These are phyloP conservation scores for Hirtodrosophila alboralis DNA, from an alignment of 2,888 invertebrate species.

Conservation along the genomic window DNA sequence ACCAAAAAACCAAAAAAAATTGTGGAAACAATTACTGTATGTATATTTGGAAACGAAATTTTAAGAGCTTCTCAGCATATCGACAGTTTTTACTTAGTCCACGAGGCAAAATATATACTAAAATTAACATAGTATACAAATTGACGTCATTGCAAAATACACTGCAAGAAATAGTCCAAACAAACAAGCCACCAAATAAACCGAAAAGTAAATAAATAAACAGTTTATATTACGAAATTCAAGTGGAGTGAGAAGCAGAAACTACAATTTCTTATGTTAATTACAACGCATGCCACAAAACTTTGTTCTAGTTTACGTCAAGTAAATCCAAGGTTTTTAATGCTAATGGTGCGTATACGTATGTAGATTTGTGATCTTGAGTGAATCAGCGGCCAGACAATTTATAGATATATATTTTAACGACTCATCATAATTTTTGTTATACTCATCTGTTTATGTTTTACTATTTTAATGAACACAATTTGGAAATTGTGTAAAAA, in stretches of 20 bases:
- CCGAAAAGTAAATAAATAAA: slow-evolving; percentile 61
- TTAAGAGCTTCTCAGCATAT: slow-evolving; percentile 8
- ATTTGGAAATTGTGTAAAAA: slow-evolving; percentile 21
- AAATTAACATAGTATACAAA: slow-evolving; percentile 45
- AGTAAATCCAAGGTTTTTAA: slow-evolving; percentile 74
- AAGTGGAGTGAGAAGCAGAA: slow-evolving; percentile 49
- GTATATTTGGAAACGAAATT: slow-evolving; percentile 16
- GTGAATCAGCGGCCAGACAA: slow-evolving; percentile 52
- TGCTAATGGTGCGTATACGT: slow-evolving; percentile 78
- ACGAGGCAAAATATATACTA: slow-evolving; percentile 24
- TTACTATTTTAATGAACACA: slow-evolving; percentile 10
- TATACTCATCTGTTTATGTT: slow-evolving; percentile 9
- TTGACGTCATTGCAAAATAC: slow-evolving; percentile 71
- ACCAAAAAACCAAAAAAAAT: slow-evolving; percentile 11
- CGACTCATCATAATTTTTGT: slow-evolving; percentile 52
- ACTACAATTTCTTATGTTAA: slow-evolving; percentile 39
- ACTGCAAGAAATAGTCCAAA: slow-evolving; percentile 56
- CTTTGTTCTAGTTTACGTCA: slow-evolving; percentile 52
- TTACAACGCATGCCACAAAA: slow-evolving; percentile 50
- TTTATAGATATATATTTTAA: slow-evolving; percentile 37
- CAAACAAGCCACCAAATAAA: slow-evolving; percentile 24
- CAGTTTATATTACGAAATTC: slow-evolving; percentile 53
- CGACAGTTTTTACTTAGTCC: slow-evolving; percentile 5
- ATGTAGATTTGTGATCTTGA: slow-evolving; percentile 38
- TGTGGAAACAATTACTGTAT: slow-evolving; percentile 36